Percentiles rank a stretch among this genome's conserved stretches.
Evolutionary conservation across 1,140 invertebrate genomes (phyloP).

Genomic region (Zaprionus davidi): DNA sequence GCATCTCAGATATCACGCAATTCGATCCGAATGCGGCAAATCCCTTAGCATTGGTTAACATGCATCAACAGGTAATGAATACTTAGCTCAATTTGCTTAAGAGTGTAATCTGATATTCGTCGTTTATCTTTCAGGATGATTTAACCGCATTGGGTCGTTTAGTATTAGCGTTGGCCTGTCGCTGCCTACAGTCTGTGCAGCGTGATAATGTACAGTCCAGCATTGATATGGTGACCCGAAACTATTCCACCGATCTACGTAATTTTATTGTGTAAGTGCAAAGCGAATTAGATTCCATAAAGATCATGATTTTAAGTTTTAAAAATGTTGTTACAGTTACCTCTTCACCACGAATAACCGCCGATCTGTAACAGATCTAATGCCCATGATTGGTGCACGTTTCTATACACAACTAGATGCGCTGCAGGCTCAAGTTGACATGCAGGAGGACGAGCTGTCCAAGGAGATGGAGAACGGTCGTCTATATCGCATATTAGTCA

Average conservation of each 20-base stretch:
- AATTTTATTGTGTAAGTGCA: conserved; percentile 94
- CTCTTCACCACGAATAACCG: conserved; percentile 89
- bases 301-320: neutral
- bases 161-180: conserved; percentile 95
- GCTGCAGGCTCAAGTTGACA: conserved; percentile 93
- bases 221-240: conserved; percentile 94
- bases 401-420: conserved; percentile 98
- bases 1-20: conserved; percentile 93
- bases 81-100: neutral
- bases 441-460: conserved; percentile 94
- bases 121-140: conserved; percentile 90
- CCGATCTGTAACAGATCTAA: conserved; percentile 96
- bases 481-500: conserved; percentile 94
- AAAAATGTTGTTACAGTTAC: conserved; percentile 86
- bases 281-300: neutral
- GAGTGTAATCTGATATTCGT: too few relatives aligned
- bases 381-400: conserved; percentile 99
- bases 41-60: conserved; percentile 87
- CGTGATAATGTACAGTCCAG: conserved; percentile 93
- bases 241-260: conserved; percentile 96
- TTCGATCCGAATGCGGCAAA: conserved; percentile 89
- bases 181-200: conserved; percentile 94
- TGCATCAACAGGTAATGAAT: conserved; percentile 88
- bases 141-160: conserved; percentile 95
- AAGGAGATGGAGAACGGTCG: conserved; percentile 98